Evolutionary conservation across 2,888 invertebrate genomes (phyloP).

Genomic region (Fabriciana adippe): DNA sequence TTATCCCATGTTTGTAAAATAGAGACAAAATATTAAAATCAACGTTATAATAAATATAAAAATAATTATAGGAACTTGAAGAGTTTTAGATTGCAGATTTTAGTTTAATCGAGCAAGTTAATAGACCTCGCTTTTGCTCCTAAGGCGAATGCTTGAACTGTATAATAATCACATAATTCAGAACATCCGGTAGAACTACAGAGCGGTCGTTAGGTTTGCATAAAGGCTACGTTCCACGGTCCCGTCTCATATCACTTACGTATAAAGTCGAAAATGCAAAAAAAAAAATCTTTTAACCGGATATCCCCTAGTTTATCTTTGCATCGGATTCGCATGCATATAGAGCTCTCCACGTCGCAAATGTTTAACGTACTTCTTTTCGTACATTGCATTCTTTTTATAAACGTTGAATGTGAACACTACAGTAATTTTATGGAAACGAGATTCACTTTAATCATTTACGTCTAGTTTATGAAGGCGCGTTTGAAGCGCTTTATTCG

Average conservation of each 20-base stretch:
- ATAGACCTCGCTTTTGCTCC: constrained; percentile 32
- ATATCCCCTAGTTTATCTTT: constrained; percentile 21
- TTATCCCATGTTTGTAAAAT: not conserved
- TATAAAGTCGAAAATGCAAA: constrained; percentile 19
- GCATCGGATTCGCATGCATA: constrained; percentile 18
- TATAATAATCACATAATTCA: constrained; percentile 41
- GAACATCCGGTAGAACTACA: constrained; percentile 32
- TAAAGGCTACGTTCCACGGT: constrained; percentile 23
- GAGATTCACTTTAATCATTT: constrained; percentile 38
- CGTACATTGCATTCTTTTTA: constrained; percentile 10
- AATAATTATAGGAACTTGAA: not conserved
- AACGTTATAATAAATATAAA: not conserved
- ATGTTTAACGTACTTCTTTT: constrained; percentile 20
- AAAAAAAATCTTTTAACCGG: constrained; percentile 14
- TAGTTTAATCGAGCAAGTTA: constrained; percentile 30
- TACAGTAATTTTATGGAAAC: constrained; percentile 35
- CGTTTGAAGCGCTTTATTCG: constrained; percentile 27
- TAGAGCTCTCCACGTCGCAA: constrained; percentile 15
- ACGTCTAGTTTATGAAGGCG: constrained; percentile 31
- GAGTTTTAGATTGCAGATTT: constrained; percentile 27
- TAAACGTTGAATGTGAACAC: constrained; percentile 14
- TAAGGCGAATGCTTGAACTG: constrained; percentile 32
- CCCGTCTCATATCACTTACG: constrained; percentile 13
- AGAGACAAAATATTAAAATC: not conserved
- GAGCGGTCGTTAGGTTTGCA: constrained; percentile 36